These are phyloP conservation scores for Gandaritis pyraliata DNA, from an alignment of 2,888 invertebrate genomes.

Conservation along the genomic window DNA sequence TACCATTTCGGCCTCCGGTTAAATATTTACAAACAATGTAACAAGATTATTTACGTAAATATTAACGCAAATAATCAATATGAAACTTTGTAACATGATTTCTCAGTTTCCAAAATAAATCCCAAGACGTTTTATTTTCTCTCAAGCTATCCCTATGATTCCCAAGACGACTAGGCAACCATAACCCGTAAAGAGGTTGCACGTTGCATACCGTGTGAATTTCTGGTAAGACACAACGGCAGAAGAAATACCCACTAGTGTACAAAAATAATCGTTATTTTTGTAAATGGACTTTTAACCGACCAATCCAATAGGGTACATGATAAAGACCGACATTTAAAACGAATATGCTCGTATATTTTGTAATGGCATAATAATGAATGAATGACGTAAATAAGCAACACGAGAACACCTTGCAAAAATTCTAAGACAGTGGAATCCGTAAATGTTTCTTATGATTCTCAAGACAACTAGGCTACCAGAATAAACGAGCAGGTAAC, in stretches of 20 bases:
- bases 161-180: conserved; percentile 22
- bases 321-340: too few species aligned
- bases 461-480: conserved; percentile 24
- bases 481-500: conserved; percentile 5
- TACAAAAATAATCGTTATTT: too few species aligned
- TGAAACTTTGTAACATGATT: too few species aligned
- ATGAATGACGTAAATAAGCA: not conserved
- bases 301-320: not conserved
- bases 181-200: conserved; percentile 7
- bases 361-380: too few species aligned
- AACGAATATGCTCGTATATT: too few species aligned
- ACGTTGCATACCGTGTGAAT: conserved; percentile 7
- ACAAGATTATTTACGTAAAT: too few species aligned
- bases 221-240: not conserved
- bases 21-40: too few species aligned
- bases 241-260: too few species aligned
- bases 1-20: too few species aligned
- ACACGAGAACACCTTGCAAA: conserved; percentile 2
- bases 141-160: conserved; percentile 22
- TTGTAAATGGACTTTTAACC: not conserved
- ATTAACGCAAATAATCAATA: too few species aligned
- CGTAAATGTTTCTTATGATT: conserved; percentile 10
- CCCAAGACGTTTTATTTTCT: not conserved
- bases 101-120: too few species aligned
- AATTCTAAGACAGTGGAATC: conserved; percentile 9